Base-by-base conservation (phyloP, 37 sponge, comb jelly and placozoan genomes). In the Crambe crambe region DNA sequence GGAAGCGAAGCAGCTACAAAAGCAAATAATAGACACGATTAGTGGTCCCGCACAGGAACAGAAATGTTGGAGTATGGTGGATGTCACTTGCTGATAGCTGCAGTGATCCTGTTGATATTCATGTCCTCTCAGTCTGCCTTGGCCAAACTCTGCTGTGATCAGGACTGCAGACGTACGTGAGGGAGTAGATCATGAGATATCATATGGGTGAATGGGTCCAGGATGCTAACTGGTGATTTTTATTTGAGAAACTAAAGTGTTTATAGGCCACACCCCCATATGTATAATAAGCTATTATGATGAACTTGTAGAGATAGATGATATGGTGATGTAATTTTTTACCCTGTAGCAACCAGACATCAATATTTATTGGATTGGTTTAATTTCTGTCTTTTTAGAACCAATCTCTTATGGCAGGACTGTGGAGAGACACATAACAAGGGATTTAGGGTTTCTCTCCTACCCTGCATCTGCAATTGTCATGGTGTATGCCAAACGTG, bases 361-460 rank as follows among this genome's bases (percentile, higher is more conserved):
- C n/a, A n/a, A n/a, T n/a, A n/a, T 15, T 18, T 51, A 51, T 51
- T 51, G 54, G 54, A 15, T 51, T 15, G 9, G 9, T 9, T 51
- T 51, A 51, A 51, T 18, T 15, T 58, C 25, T 58, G 26, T 58
- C 26, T 26, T 26, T 58, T 3, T 3, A 92, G 93, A 58, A 73
- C 74, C 89, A 18, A 82, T 92, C 6, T 88, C 89, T 1, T 82
- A 82, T 72, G 93, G 89, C 2, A 72, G 82, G 32, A 88, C 89
- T 40, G 69, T 29, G 0, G 22, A 39, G 26, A 38, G 93, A 38
- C 54, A 81, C 44, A 77, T 88, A 39, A 72, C 82, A 9, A 73
- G 44, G 35, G 82, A 88, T 1, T 37, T 37, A 18, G 78, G 69
- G 2, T 78, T 58, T 31, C 77, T 92, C 26, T 88, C 89, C 21